A percentile compares a stretch with the other conserved stretches of the same genome.
These are phyloP conservation scores for Drosophila nigritarsus DNA, from an alignment of 2,888 invertebrate genomes.

Conservation along the genomic window DNA sequence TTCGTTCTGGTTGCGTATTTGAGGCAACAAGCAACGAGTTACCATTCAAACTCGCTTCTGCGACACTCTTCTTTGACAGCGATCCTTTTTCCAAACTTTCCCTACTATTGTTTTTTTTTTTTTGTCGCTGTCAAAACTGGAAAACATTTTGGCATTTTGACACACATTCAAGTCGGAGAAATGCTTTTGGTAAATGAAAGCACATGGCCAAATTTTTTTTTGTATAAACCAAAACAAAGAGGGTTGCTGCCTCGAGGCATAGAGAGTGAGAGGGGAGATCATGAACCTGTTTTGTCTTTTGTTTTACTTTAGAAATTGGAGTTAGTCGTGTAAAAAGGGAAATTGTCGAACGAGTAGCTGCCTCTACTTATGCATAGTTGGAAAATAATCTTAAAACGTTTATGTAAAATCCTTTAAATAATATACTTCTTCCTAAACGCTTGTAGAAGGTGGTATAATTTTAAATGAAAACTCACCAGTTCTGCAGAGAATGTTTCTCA, in stretches of 20 bases:
- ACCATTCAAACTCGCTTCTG: conserved; percentile 52
- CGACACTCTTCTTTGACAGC: conserved; percentile 14
- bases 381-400: no score
- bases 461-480: background rate
- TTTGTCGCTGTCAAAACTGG: conserved; percentile 43
- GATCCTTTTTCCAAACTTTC: conserved; percentile 5
- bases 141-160: conserved; percentile 63
- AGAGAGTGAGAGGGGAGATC: background rate
- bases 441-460: background rate
- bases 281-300: conserved; percentile 34
- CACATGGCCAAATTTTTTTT: conserved; percentile 54
- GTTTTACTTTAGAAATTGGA: background rate
- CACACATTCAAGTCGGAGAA: conserved; percentile 39
- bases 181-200: conserved; percentile 51
- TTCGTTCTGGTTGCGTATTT: conserved; percentile 57
- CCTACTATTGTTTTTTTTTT: conserved; percentile 1
- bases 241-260: conserved; percentile 46
- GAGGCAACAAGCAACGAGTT: conserved; percentile 30
- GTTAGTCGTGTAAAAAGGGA: conserved; percentile 16
- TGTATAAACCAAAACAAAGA: conserved; percentile 1
- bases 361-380: background rate
- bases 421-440: background rate
- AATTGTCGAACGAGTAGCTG: conserved; percentile 15
- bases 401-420: background rate
- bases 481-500: background rate